Conservation (phyloP, 2,888 invertebrate genomes). For the Brachypalpus laphriformis region DNA sequence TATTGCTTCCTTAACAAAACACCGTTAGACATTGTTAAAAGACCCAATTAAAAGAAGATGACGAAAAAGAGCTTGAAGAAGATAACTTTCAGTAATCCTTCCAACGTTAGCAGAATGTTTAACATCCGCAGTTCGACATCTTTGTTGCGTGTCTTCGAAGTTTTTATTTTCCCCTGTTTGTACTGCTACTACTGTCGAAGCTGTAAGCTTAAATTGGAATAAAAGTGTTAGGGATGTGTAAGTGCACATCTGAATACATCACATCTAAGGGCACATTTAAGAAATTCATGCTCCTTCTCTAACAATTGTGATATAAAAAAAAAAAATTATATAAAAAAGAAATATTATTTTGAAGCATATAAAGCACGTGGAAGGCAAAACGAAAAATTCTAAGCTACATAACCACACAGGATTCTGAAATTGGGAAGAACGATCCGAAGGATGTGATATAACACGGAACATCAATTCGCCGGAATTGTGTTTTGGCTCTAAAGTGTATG, state of each 20-base stretch:
- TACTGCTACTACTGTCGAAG: neutral
- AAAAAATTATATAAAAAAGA: neutral
- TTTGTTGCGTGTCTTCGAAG: constrained; percentile 36
- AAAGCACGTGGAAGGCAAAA: constrained; percentile 29
- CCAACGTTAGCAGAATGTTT: constrained; percentile 20
- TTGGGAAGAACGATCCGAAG: constrained; percentile 35
- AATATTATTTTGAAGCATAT: neutral
- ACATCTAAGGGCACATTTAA: constrained; percentile 28
- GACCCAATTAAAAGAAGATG: constrained; percentile 40
- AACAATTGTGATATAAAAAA: constrained; percentile 44
- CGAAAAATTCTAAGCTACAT: constrained; percentile 50
- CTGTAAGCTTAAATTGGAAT: constrained; percentile 60
- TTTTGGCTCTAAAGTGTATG: constrained; percentile 37
- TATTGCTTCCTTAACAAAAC: constrained; percentile 9
- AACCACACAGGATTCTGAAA: constrained; percentile 52
- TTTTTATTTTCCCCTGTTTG: neutral
- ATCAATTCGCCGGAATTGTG: constrained; percentile 47
- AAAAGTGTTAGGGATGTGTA: constrained; percentile 9
- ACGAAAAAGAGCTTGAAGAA: constrained; percentile 8
- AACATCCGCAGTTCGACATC: constrained; percentile 22
- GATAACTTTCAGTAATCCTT: constrained; percentile 21
- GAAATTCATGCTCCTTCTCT: constrained; percentile 30
- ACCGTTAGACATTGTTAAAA: constrained; percentile 2
- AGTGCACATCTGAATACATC: constrained; percentile 20
- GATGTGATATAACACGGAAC: constrained; percentile 51